Evolutionary conservation across 1,140 invertebrate genomes (phyloP), one percentile per base, ranked within the genome.

Genomic region (Temnothorax curvispinosus): DNA sequence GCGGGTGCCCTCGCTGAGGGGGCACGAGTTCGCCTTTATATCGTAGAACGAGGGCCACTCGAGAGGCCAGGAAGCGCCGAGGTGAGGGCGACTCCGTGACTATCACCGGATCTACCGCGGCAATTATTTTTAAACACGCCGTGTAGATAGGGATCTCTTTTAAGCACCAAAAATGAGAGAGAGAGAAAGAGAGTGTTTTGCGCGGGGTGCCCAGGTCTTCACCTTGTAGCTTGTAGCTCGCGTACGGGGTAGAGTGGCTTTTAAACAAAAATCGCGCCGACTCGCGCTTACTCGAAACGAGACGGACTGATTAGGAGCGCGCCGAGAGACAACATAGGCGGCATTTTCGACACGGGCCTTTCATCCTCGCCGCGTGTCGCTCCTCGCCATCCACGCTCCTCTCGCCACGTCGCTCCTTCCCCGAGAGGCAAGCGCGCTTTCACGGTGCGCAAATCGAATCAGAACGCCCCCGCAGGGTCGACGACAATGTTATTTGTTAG

Each of bases 91-190:
- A 94, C 93, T 95, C 93, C 95, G 95, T 95, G 95, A 95, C 95
- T 95, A 95, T 95, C 95, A 92, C 82, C 89, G 91, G 60, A 95
- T 95, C 95, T 95, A 92, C 82, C 87, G 47, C 90, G 92, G 94
- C 95, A 95, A 95, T 95, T 95, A 95, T 95, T 95, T 95, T 95
- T 94, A 95, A 95, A 95, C 95, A 95, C 94, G 94, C 93, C 93
- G 93, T 93, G 93, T 89, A 94, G 95, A 95, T 95, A 95, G 85
- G 92, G 85, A 95, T 95, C 95, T 93, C 72, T 38, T 18, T 27
- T 32, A 8, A 82, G 78, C 35, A 15, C 11, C 80, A 3, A 80
- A 6, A 35, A 1, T 27, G 27, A 27, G 18, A 52, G n/a, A 74
- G 32, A 74, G 71, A 74, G 15, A 92, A 92, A 91, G 90, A 92